Evolutionary conservation across 2,113 vertebrate genomes (phyloP).

Genomic region (Mugil cephalus): DNA sequence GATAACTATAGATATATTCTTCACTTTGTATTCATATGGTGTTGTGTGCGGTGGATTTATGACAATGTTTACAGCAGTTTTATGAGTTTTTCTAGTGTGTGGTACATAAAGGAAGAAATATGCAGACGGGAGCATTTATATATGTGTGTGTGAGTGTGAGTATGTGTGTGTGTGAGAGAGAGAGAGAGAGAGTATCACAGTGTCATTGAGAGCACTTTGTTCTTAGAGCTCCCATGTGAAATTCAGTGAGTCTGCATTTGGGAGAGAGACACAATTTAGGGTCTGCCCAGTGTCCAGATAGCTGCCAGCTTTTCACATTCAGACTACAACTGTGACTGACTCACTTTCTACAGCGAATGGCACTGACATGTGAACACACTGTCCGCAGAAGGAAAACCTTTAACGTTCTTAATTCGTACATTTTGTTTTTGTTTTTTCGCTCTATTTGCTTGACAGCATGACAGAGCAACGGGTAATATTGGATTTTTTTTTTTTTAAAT

Average conservation of each 20-base stretch:
- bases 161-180: slow-evolving; percentile 8
- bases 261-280: slow-evolving; percentile 54
- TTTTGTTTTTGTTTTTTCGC: too few species aligned
- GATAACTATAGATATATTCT: slow-evolving; percentile 21
- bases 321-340: slow-evolving; percentile 34
- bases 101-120: slow-evolving; percentile 64
- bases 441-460: background rate
- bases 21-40: slow-evolving; percentile 50
- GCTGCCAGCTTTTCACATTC: slow-evolving; percentile 42
- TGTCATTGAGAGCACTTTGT: slow-evolving; percentile 64
- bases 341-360: slow-evolving; percentile 27
- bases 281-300: slow-evolving; percentile 36
- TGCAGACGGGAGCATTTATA: slow-evolving; percentile 12
- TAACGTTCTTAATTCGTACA: background rate
- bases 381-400: slow-evolving; percentile 3
- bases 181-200: slow-evolving; percentile 14
- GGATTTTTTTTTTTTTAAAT: too few species aligned
- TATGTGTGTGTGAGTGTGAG: slow-evolving; percentile 13
- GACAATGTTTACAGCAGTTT: slow-evolving; percentile 66
- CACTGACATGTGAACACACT: slow-evolving; percentile 18
- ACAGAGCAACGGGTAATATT: background rate
- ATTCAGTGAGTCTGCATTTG: slow-evolving; percentile 63
- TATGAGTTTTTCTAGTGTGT: slow-evolving; percentile 45
- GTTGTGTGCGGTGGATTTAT: slow-evolving; percentile 15
- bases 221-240: slow-evolving; percentile 67